These are phyloP conservation scores for Tonatia bakeri DNA, from an alignment of 2,113 vertebrate genomes.

Conservation along the genomic window DNA sequence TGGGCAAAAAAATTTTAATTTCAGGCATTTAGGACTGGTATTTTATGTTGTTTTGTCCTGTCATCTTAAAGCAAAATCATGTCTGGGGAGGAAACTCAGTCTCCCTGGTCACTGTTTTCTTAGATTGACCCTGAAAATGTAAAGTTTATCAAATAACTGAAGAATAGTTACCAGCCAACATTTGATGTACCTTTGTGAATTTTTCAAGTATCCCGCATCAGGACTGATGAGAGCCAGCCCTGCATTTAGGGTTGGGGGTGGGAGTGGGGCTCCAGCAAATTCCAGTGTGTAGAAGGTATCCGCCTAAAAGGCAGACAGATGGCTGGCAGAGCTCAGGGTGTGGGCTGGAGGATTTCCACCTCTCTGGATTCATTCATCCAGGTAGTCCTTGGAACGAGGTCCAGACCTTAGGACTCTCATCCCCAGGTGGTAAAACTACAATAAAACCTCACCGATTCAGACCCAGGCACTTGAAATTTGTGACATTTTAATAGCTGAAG, in stretches of 20 bases:
- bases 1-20: conserved; percentile 13
- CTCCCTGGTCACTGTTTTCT: not conserved
- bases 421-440: conserved; percentile 8
- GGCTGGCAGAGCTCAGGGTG: not conserved
- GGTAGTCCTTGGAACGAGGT: not conserved
- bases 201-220: not conserved
- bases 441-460: conserved; percentile 65
- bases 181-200: not conserved
- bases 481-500: not conserved
- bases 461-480: not conserved
- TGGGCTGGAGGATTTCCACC: not conserved
- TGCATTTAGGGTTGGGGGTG: not conserved
- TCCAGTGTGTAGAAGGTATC: not conserved
- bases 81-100: not conserved
- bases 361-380: not conserved
- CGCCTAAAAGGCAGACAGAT: not conserved
- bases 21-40: not conserved
- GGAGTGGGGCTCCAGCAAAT: not conserved
- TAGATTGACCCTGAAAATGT: not conserved
- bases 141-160: not conserved
- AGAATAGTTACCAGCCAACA: not conserved
- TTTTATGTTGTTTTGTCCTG: not conserved
- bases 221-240: not conserved
- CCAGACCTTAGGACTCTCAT: not conserved
- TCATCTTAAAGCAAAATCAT: conserved; percentile 4